Percentiles rank a stretch among this genome's conserved stretches.
phyloP scores from a whole-genome alignment of 2,888 invertebrate species.

The Homarus gammarus region DNA sequence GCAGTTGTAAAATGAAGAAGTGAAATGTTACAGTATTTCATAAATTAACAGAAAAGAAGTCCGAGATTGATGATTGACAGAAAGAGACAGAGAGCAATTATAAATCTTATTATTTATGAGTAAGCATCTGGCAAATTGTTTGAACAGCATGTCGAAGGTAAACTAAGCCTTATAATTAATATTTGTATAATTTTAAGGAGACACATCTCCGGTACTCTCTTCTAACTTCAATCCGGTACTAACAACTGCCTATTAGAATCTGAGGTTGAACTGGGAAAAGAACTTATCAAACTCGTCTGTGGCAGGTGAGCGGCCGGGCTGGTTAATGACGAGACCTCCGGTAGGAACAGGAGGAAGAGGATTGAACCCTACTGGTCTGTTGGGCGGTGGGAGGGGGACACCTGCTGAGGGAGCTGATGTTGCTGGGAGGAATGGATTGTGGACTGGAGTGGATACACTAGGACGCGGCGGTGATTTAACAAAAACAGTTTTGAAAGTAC shows the following conservation, averaged over 20 bases:
- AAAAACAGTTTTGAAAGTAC: conserved; percentile 64
- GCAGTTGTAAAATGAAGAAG: background rate
- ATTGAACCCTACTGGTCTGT: conserved; percentile 13
- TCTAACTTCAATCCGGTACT: background rate
- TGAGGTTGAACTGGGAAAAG: conserved; percentile 60
- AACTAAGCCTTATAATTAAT: conserved; percentile 15
- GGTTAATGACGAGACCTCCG: conserved; percentile 49
- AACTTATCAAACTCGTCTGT: conserved; percentile 67
- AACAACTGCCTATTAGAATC: conserved; percentile 28
- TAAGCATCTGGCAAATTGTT: background rate
- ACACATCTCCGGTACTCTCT: too few relatives aligned
- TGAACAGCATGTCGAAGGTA: conserved; percentile 7
- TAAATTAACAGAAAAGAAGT: background rate
- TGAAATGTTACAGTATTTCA: background rate
- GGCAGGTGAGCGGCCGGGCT: conserved; percentile 26
- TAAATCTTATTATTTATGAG: background rate
- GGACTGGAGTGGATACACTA: background rate
- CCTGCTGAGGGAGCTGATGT: background rate
- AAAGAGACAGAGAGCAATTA: background rate
- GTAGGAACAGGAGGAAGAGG: conserved; percentile 65
- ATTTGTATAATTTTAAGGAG: conserved; percentile 4
- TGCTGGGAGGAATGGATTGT: background rate
- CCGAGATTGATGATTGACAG: background rate
- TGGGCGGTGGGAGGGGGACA: conserved; percentile 16
- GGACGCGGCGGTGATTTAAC: background rate